These are phyloP conservation scores for Typhlichthys subterraneus DNA, from an alignment of 2,797 vertebrate species.

Conservation along the genomic window DNA sequence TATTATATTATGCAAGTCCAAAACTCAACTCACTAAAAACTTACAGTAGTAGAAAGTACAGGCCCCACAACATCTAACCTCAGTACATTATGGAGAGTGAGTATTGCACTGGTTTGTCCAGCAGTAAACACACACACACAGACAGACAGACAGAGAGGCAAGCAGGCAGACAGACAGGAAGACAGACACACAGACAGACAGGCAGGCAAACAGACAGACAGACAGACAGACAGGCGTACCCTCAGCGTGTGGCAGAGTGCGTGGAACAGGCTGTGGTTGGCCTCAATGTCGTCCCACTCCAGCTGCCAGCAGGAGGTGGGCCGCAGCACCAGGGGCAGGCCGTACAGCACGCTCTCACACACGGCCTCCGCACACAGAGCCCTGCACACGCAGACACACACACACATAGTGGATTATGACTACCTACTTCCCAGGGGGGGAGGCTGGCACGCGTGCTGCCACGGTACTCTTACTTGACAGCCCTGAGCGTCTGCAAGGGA, in stretches of 20 bases:
- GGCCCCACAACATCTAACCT: too few relatives aligned
- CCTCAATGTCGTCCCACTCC: constrained; percentile 94
- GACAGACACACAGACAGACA: too few relatives aligned
- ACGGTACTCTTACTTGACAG: constrained; percentile 80
- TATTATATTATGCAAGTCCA: too few relatives aligned
- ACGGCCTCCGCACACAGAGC: constrained; percentile 82
- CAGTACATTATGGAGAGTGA: too few relatives aligned
- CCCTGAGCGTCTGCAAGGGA: constrained; percentile 71
- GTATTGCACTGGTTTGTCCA: too few relatives aligned
- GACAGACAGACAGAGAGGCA: too few relatives aligned
- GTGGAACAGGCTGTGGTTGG: constrained; percentile 88
- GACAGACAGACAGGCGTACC: constrained; percentile 65
- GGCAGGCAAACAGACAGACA: neutral
- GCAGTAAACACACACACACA: neutral
- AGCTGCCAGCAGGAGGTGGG: constrained; percentile 92
- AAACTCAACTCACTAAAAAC: too few relatives aligned
- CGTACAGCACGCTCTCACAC: constrained; percentile 89
- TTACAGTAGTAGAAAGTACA: too few relatives aligned
- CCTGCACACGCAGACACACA: constrained; percentile 76
- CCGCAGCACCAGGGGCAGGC: constrained; percentile 85
- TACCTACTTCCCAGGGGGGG: too few relatives aligned
- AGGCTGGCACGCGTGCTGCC: too few relatives aligned
- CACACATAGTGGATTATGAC: constrained; percentile 4
- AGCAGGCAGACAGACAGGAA: too few relatives aligned
- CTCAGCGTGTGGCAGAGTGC: constrained; percentile 86